Evolutionary conservation across 2,797 vertebrate genomes (phyloP).

Genomic region (Gallinago stenura): DNA sequence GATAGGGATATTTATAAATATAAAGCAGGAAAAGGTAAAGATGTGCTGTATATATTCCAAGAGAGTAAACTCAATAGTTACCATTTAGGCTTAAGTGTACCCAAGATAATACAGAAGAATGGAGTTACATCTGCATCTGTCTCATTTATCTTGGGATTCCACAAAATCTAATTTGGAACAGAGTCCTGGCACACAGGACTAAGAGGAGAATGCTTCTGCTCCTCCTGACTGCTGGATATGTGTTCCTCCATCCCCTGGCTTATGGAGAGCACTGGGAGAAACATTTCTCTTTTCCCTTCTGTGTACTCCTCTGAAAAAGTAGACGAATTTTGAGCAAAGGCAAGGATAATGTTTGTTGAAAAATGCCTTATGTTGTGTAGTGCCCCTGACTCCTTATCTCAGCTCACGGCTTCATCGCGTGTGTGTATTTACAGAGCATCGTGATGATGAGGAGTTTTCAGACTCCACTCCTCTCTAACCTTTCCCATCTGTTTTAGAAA

Average conservation of each 20-base stretch:
- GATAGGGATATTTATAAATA: not conserved
- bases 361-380: not conserved
- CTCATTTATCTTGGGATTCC: not conserved
- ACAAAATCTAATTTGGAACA: not conserved
- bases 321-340: not conserved
- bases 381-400: not conserved
- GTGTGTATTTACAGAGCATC: not conserved
- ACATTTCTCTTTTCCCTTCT: not conserved
- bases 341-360: not conserved
- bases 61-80: not conserved
- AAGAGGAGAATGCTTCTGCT: not conserved
- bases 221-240: not conserved
- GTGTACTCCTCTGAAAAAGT: not conserved
- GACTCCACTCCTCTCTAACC: not conserved
- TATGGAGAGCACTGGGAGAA: not conserved
- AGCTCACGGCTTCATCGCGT: not conserved
- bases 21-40: not conserved
- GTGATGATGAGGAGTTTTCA: not conserved
- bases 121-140: not conserved
- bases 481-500: not conserved
- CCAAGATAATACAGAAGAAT: not conserved
- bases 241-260: not conserved
- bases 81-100: not conserved
- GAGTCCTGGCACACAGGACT: not conserved
- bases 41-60: not conserved